These are phyloP conservation scores for Genyomyrus donnyi DNA, from an alignment of 2,113 vertebrate genomes.

Conservation along the genomic window DNA sequence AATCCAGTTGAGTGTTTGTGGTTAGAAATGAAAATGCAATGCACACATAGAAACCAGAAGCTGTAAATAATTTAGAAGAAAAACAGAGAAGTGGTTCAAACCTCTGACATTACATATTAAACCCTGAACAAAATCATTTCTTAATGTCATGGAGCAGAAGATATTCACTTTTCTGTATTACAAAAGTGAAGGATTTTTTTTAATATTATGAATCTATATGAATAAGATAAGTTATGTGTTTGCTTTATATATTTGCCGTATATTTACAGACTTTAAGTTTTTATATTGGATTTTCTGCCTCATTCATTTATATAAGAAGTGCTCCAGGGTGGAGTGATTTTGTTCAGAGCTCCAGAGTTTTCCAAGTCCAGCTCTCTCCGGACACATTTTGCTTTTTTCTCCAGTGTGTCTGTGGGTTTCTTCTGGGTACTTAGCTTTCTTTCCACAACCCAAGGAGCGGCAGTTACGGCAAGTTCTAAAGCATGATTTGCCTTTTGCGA, in stretches of 20 bases:
- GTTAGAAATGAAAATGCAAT: neutral
- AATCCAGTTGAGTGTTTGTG: neutral
- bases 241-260: neutral
- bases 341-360: neutral
- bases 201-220: neutral
- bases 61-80: neutral
- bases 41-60: neutral
- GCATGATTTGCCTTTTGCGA: neutral
- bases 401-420: neutral
- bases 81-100: constrained; percentile 1
- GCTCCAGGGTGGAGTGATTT: neutral
- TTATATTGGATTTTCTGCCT: neutral
- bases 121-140: neutral
- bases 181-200: neutral
- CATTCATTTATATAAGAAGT: neutral
- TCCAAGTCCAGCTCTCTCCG: neutral
- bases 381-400: neutral
- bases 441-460: neutral
- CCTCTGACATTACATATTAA: neutral
- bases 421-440: neutral
- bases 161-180: neutral
- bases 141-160: neutral
- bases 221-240: neutral
- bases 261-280: neutral
- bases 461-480: neutral